Conservation (phyloP, 2,113 vertebrate genomes). For the Scalopus aquaticus region DNA sequence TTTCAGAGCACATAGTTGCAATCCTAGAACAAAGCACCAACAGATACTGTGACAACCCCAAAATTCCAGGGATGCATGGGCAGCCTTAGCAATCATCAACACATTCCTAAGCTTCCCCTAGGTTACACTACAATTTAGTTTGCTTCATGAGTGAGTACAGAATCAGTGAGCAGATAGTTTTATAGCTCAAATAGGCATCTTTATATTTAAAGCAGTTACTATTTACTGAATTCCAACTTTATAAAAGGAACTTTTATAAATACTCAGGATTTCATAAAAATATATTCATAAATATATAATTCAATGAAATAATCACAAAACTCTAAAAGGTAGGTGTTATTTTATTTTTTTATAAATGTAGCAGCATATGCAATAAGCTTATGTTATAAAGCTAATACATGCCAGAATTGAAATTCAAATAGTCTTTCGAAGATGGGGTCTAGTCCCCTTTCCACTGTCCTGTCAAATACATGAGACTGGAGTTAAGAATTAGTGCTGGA, state of each 20-base stretch:
- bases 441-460: background rate
- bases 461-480: background rate
- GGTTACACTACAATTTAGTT: background rate
- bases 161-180: background rate
- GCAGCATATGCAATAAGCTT: background rate
- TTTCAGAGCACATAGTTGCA: conserved; percentile 20
- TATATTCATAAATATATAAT: background rate
- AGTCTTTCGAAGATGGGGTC: background rate
- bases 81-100: background rate
- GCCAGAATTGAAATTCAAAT: conserved; percentile 13
- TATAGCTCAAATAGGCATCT: background rate
- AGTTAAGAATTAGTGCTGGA: background rate
- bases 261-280: no score
- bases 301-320: conserved; percentile 15
- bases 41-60: conserved; percentile 17
- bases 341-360: conserved; percentile 1
- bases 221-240: background rate
- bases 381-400: background rate
- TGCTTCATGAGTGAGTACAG: background rate
- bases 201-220: background rate
- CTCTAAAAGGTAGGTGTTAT: background rate
- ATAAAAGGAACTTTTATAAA: no score
- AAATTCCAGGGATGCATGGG: background rate
- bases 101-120: conserved; percentile 36
- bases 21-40: background rate